Evolutionary conservation across 2,888 invertebrate genomes (phyloP).

Genomic region (Ichneumoninae sp.): DNA sequence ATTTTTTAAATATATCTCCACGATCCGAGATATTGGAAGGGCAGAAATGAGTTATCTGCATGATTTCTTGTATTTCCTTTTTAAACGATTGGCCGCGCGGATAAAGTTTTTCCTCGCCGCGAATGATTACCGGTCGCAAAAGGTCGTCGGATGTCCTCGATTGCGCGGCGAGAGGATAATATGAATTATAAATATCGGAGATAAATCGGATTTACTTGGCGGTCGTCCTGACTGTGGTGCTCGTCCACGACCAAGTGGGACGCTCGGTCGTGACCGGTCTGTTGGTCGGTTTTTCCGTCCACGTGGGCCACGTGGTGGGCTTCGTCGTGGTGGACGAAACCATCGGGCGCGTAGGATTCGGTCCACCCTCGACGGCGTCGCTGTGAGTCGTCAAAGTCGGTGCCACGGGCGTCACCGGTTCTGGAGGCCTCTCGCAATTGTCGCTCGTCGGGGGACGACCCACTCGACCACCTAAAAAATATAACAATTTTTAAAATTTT

Average conservation of each 20-base stretch:
- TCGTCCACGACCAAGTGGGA: slow-evolving; percentile 75
- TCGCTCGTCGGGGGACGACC: slow-evolving; percentile 85
- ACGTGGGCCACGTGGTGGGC: slow-evolving; percentile 80
- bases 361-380: slow-evolving; percentile 85
- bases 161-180: slow-evolving; percentile 29
- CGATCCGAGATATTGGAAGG: too few relatives aligned
- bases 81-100: too few relatives aligned
- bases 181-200: slow-evolving; percentile 32
- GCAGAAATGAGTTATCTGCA: too few relatives aligned
- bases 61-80: too few relatives aligned
- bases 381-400: slow-evolving; percentile 90
- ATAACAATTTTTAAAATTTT: neutral
- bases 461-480: slow-evolving; percentile 76
- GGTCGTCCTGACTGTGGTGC: slow-evolving; percentile 73
- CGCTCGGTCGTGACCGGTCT: slow-evolving; percentile 70
- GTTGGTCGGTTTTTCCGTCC: slow-evolving; percentile 76
- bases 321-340: slow-evolving; percentile 74
- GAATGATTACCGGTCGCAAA: slow-evolving; percentile 7
- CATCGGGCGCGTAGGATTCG: slow-evolving; percentile 73
- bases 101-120: neutral
- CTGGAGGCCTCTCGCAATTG: slow-evolving; percentile 90
- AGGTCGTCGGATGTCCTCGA: slow-evolving; percentile 43
- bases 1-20: too few relatives aligned
- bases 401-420: slow-evolving; percentile 91
- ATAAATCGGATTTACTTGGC: slow-evolving; percentile 71